Evolutionary conservation across 2,113 vertebrate genomes (phyloP).

Genomic region (Geococcyx californianus): DNA sequence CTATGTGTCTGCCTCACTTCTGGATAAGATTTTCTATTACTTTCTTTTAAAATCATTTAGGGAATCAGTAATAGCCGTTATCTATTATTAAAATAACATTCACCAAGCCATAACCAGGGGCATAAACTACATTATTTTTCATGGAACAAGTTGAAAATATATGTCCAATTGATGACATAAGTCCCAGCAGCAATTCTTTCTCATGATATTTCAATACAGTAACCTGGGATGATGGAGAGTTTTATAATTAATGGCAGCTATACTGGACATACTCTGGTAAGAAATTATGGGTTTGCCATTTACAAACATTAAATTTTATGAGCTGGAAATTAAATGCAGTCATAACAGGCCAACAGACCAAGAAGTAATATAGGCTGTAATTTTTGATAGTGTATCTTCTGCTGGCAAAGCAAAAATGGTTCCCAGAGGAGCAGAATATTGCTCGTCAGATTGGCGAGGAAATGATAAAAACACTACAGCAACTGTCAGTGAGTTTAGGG

Average conservation of each 20-base stretch:
- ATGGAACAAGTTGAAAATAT: constrained; percentile 51
- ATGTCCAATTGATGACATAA: constrained; percentile 39
- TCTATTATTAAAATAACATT: constrained; percentile 67
- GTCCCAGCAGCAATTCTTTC: constrained; percentile 50
- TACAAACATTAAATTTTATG: constrained; percentile 71
- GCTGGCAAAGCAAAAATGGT: constrained; percentile 54
- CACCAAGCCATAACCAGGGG: constrained; percentile 5
- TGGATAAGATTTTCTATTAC: constrained; percentile 34
- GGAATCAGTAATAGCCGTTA: constrained; percentile 47
- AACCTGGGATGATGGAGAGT: constrained; percentile 58
- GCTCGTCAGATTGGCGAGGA: not conserved
- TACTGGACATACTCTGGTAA: constrained; percentile 69
- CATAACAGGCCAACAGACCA: constrained; percentile 57
- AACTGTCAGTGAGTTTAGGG: not conserved
- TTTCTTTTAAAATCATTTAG: constrained; percentile 37
- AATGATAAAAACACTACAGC: not conserved
- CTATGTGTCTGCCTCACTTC: not conserved
- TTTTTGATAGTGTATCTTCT: constrained; percentile 58
- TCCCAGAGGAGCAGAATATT: not conserved
- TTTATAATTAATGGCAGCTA: constrained; percentile 74
- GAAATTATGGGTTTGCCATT: constrained; percentile 73
- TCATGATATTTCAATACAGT: constrained; percentile 53
- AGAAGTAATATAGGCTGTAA: constrained; percentile 62
- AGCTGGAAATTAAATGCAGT: constrained; percentile 68
- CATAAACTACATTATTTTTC: constrained; percentile 13